Evolutionary conservation across 2,797 vertebrate genomes (phyloP).

Genomic region (Mallotus villosus): DNA sequence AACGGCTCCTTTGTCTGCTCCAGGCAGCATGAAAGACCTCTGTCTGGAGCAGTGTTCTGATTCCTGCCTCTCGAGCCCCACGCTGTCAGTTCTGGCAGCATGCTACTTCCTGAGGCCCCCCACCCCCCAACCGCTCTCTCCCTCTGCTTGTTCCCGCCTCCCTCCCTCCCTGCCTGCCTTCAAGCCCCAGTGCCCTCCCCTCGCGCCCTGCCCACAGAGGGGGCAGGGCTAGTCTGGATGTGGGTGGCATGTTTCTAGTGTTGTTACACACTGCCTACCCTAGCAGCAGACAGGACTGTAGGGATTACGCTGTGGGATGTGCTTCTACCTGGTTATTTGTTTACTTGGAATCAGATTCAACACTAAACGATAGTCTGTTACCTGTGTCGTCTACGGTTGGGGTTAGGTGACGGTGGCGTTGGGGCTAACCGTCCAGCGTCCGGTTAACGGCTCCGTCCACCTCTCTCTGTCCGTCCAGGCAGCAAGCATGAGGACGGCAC

Average conservation of each 20-base stretch:
- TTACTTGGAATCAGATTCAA: neutral
- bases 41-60: slow-evolving; percentile 34
- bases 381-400: neutral
- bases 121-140: slow-evolving; percentile 21
- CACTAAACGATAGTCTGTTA: neutral
- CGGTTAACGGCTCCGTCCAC: neutral
- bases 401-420: neutral
- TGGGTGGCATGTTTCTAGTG: slow-evolving; percentile 67
- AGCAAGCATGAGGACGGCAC: slow-evolving; percentile 98
- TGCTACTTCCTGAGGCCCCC: slow-evolving; percentile 35
- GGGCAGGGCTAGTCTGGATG: slow-evolving; percentile 51
- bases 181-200: neutral
- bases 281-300: slow-evolving; percentile 30
- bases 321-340: too few relatives aligned
- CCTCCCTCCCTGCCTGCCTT: neutral
- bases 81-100: slow-evolving; percentile 41
- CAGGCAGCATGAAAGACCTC: slow-evolving; percentile 55
- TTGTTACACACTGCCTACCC: slow-evolving; percentile 55
- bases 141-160: slow-evolving; percentile 34
- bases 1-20: slow-evolving; percentile 73
- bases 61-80: slow-evolving; percentile 1
- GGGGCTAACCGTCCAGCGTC: neutral
- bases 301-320: slow-evolving; percentile 1
- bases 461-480: slow-evolving; percentile 69
- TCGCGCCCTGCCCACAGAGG: slow-evolving; percentile 34